Percentiles rank a stretch among this genome's conserved stretches.
phyloP scores from a whole-genome alignment of 2,888 invertebrate species.

The Aleiodes alternator region DNA sequence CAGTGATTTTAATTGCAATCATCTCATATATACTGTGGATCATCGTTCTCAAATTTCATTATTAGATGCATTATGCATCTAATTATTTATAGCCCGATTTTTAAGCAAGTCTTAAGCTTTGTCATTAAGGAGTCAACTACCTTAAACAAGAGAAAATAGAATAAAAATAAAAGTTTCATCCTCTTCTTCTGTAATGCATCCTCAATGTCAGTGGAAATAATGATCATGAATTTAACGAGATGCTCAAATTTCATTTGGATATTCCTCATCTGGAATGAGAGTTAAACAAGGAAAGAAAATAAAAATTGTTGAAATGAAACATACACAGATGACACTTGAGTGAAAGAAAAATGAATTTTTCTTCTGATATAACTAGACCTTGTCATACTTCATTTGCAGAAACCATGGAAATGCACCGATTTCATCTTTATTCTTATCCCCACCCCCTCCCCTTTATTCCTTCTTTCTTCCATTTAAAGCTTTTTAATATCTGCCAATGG shows the following conservation, averaged over 20 bases:
- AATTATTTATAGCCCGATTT: no score
- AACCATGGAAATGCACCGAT: slow-evolving; percentile 8
- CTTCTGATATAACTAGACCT: not conserved
- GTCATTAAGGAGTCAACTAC: no score
- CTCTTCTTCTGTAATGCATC: not conserved
- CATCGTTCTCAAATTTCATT: no score
- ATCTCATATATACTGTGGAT: no score
- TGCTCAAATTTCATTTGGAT: slow-evolving; percentile 31
- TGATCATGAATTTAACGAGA: slow-evolving; percentile 32
- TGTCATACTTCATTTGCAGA: no score
- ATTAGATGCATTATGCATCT: no score
- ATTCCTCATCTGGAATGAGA: not conserved
- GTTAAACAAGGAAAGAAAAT: not conserved
- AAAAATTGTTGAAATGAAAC: no score
- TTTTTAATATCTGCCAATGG: slow-evolving; percentile 41
- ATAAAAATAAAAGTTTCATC: no score
- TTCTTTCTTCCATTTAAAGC: slow-evolving; percentile 22
- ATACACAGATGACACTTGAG: no score
- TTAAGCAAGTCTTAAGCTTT: no score
- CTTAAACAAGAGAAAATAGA: no score
- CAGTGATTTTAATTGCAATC: no score
- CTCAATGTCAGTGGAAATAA: slow-evolving; percentile 1
- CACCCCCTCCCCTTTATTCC: not conserved
- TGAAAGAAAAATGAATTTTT: not conserved
- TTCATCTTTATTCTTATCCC: slow-evolving; percentile 2